Evolutionary conservation across 53 echinoderm and acorn worm genomes (phyloP).

Genomic region (Patiria pectinifera): DNA sequence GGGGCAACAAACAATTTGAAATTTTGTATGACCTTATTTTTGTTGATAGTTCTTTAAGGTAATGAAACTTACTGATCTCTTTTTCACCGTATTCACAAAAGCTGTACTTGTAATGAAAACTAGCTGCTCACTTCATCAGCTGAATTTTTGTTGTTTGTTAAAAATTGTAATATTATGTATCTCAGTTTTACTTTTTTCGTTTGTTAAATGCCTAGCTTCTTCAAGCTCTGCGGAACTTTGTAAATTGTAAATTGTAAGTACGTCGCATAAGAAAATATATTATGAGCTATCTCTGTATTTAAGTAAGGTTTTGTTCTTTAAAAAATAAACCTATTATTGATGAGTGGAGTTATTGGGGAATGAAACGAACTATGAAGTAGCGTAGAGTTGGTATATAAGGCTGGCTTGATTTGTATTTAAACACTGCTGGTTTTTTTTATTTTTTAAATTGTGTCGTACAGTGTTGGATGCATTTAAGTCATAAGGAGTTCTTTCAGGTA

Average conservation of each 20-base stretch:
- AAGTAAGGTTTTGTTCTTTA: conserved; percentile 41
- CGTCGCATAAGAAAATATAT: conserved; percentile 60
- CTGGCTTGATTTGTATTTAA: background rate
- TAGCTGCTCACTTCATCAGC: conserved; percentile 32
- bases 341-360: background rate
- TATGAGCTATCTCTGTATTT: conserved; percentile 64
- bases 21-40: too few relatives aligned
- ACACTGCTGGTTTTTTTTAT: background rate
- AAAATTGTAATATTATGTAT: conserved; percentile 33
- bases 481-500: background rate
- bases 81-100: background rate
- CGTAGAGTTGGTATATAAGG: background rate
- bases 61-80: background rate
- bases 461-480: too few relatives aligned
- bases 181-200: conserved; percentile 19
- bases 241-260: conserved; percentile 70
- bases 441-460: too few relatives aligned
- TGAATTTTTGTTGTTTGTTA: background rate
- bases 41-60: background rate
- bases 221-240: background rate
- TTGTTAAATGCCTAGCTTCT: background rate
- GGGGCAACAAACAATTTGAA: too few relatives aligned
- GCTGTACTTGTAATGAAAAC: background rate
- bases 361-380: background rate
- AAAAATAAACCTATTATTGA: background rate